phyloP scores from a whole-genome alignment of 2,888 invertebrate species.

The Ellobium chinense region DNA sequence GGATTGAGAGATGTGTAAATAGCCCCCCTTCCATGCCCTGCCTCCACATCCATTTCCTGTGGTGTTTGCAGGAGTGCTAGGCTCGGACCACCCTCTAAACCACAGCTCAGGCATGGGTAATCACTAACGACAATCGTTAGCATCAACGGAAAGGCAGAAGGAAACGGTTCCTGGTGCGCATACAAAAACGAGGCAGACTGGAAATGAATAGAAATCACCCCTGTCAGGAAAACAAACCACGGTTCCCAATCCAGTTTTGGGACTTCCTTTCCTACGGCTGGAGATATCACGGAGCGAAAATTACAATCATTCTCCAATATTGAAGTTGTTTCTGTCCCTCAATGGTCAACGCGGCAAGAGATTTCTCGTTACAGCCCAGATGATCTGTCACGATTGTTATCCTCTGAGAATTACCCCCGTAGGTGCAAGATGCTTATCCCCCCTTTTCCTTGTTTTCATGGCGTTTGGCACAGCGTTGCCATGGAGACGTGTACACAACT shows the following conservation, averaged over 20 bases:
- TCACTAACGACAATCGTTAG: background rate
- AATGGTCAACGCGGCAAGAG: no score
- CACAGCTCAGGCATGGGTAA: background rate
- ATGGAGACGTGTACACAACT: background rate
- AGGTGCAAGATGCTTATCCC: no score
- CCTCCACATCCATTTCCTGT: background rate
- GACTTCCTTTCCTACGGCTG: no score
- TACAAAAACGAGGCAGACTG: background rate
- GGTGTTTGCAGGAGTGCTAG: no score
- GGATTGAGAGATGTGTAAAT: background rate
- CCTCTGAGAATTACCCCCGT: no score
- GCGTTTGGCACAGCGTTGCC: no score
- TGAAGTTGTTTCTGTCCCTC: background rate
- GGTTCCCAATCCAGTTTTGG: no score
- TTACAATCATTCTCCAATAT: background rate
- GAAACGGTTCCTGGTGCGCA: background rate
- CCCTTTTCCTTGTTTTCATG: no score
- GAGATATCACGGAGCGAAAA: background rate
- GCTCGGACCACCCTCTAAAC: background rate
- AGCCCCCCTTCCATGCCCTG: background rate
- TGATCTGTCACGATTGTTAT: no score
- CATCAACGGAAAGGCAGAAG: background rate
- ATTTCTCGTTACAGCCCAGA: no score
- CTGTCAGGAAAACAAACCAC: background rate
- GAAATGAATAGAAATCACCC: background rate